These are phyloP conservation scores for Mastomys coucha DNA, from an alignment of 2,113 vertebrate genomes.

Conservation along the genomic window DNA sequence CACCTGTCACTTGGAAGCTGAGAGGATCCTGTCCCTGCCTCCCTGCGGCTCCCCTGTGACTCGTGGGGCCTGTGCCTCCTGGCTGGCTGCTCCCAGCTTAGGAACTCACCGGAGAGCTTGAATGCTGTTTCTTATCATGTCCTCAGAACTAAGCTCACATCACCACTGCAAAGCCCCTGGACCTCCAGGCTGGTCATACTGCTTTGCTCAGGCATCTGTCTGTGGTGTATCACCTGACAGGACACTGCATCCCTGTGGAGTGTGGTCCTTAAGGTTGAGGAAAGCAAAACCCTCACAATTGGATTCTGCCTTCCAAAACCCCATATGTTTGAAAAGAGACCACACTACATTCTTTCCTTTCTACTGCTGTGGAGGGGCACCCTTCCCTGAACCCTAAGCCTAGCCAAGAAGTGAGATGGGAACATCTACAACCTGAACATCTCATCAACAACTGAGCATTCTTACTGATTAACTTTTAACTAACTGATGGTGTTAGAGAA, in stretches of 20 bases:
- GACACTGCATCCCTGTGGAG: fast-evolving
- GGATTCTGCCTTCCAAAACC: not conserved
- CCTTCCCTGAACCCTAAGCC: fast-evolving
- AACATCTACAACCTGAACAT: not conserved
- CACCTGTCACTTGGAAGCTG: too few relatives aligned
- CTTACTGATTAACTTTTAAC: not conserved
- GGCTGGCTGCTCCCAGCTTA: too few relatives aligned
- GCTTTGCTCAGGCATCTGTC: fast-evolving
- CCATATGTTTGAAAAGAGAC: fast-evolving
- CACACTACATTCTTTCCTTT: fast-evolving
- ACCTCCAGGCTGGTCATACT: too few relatives aligned
- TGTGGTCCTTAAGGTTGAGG: too few relatives aligned
- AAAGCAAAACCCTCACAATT: fast-evolving
- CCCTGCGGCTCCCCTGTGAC: too few relatives aligned
- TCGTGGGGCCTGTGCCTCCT: too few relatives aligned
- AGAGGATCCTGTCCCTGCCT: too few relatives aligned
- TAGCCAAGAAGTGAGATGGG: fast-evolving
- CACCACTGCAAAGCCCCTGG: fast-evolving
- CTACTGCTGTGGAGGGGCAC: fast-evolving
- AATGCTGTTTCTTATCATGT: not conserved
- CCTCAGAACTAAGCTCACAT: fast-evolving
- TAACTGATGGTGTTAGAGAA: too few relatives aligned
- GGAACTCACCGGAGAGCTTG: too few relatives aligned
- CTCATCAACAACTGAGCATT: fast-evolving
- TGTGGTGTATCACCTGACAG: fast-evolving